Base-by-base conservation (phyloP, 2,888 invertebrate species). In the Smittia sp. region DNA sequence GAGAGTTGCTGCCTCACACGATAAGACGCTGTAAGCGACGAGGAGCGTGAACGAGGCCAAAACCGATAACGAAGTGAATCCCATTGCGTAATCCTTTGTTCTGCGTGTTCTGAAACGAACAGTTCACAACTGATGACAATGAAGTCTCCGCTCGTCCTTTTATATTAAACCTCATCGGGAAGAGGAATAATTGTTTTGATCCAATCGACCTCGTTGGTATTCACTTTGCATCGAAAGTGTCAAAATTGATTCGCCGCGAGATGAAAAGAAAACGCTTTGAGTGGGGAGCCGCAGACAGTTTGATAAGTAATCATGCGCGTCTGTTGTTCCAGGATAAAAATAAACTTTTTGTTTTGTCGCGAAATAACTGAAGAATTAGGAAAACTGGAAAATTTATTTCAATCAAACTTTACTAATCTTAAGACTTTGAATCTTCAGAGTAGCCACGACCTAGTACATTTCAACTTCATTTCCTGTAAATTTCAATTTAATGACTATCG, bases 401-500 rank as follows among this genome's bases (percentile, higher is more conserved):
- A 46, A 46, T 11, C 13, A n/a, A n/a, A n/a, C n/a, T n/a, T n/a
- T n/a, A n/a, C n/a, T n/a, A n/a, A n/a, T n/a, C n/a, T n/a, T n/a
- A n/a, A n/a, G n/a, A n/a, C n/a, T n/a, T n/a, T n/a, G n/a, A n/a
- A n/a, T 46, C 46, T 15, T 46, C 3, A n/a, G 11, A 46, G 2
- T 46, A 11, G 11, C 6, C 13, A n/a, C 2, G 11, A 13, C 46
- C 46, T 58, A 72, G 72, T 62, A 73, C 82, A 82, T 82, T 77
- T 82, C 81, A 18, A 81, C 82, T 81, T 87, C 89, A 80, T 86
- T 81, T 18, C 80, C 80, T 25, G 81, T 78, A 80, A 88, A 90
- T 80, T 90, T 91, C 25, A 95, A 85, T 80, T 88, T 89, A 74
- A 93, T 84, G n/a, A 90, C 86, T 67, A 94, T 83, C 7, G 93